Base-by-base conservation (phyloP, 64 coral and sea anemone species). In the Montipora foliosa region DNA sequence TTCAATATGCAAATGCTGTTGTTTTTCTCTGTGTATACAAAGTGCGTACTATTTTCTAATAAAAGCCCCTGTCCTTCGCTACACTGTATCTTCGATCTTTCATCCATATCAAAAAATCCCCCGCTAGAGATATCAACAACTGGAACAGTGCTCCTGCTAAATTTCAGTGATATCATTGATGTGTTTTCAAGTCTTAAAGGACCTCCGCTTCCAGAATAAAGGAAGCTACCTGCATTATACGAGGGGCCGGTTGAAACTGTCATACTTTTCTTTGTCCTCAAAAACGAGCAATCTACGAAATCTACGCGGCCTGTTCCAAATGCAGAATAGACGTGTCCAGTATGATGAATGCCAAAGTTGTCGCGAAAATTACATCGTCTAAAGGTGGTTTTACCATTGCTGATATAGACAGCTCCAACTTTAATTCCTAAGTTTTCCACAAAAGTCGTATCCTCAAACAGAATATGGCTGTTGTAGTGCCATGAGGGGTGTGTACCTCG, bases 151-250 rank as follows among this genome's bases (percentile, higher is more conserved):
- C 2, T 53, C n/a, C 49, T 83, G 13, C 62, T 29, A 1, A 44
- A n/a, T 11, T 74, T 4, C 12, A 59, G 10, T 19, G 82, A 60
- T 14, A 78, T 53, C 58, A 92, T 76, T 47, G 53, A 76, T 10
- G 90, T 84, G 57, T 86, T 92, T 66, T 4, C 64, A 21, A 92
- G 16, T 3, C 52, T 44, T 20, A 92, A 48, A 6, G 90, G 80
- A 13, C 90, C 90, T 45, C 53, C 67, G 17, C 50, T 74, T 66
- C 60, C 80, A 77, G 44, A 86, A 76, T 84, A 73, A 10, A 92
- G 62, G 12, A 78, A 76, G 22, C 67, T 92, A 53, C 58, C 44
- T 51, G 29, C 67, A 16, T 29, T 11, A 61, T 44, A 51, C 6
- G 13, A 10, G 2, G 21, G 11, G 49, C 5, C 10, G 67, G 10